Evolutionary conservation across 2,113 vertebrate genomes (phyloP).

Genomic region (Peucedramus taeniatus): DNA sequence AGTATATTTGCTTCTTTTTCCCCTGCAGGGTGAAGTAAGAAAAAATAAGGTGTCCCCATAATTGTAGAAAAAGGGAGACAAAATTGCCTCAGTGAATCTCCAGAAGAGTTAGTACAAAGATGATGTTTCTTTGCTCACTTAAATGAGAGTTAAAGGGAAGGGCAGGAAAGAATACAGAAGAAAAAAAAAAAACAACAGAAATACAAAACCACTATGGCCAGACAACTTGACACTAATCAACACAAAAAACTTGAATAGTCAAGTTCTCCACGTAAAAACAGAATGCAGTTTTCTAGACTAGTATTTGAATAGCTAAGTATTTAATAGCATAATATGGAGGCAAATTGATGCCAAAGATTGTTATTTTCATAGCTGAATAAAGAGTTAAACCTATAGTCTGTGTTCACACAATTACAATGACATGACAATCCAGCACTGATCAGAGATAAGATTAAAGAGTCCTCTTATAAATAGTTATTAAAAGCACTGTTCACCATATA

Average conservation of each 20-base stretch:
- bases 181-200: background rate
- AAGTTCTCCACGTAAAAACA: slow-evolving; percentile 13
- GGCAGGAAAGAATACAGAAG: background rate
- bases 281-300: slow-evolving; percentile 36
- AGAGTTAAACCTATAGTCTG: slow-evolving; percentile 13
- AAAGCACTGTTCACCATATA: slow-evolving; percentile 1
- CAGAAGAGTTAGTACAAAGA: slow-evolving; percentile 46
- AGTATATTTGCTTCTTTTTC: background rate
- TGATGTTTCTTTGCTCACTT: background rate
- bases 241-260: slow-evolving; percentile 19
- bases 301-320: slow-evolving; percentile 24
- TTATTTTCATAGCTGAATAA: slow-evolving; percentile 32
- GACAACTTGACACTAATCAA: slow-evolving; percentile 17
- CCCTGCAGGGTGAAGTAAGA: background rate
- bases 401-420: slow-evolving; percentile 24
- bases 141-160: background rate
- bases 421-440: slow-evolving; percentile 36
- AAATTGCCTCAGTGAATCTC: slow-evolving; percentile 49
- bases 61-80: slow-evolving; percentile 50
- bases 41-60: slow-evolving; percentile 34
- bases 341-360: slow-evolving; percentile 2
- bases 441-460: slow-evolving; percentile 11
- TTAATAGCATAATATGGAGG: slow-evolving; percentile 20
- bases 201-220: background rate
- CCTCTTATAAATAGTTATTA: slow-evolving; percentile 38